Percentiles rank a stretch among this genome's conserved stretches.
Conservation (phyloP, 30 jellyfish, hydroid and myxozoan genomes). For the Aurelia coerulea region DNA sequence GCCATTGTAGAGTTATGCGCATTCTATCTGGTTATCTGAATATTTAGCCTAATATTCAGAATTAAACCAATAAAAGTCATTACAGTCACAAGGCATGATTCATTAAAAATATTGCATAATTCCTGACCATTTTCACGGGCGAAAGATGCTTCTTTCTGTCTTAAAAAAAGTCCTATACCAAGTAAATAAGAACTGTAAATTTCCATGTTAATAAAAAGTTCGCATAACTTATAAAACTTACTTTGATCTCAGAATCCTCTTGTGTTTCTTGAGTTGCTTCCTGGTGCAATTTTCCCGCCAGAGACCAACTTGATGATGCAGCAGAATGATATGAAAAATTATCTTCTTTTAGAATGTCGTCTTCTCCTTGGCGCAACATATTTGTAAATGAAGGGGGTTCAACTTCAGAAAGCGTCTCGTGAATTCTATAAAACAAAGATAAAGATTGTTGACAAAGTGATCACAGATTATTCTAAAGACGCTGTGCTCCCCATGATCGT, state of each 20-base stretch:
- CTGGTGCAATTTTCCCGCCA: conserved; percentile 46
- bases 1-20: too few relatives aligned
- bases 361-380: conserved; percentile 38
- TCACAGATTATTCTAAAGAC: not conserved
- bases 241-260: conserved; percentile 61
- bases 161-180: too few relatives aligned
- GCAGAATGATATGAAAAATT: conserved; percentile 67
- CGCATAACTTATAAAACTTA: not conserved
- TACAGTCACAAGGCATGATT: too few relatives aligned
- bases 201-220: too few relatives aligned
- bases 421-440: conserved; percentile 13
- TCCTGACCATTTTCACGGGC: too few relatives aligned
- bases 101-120: too few relatives aligned
- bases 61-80: too few relatives aligned
- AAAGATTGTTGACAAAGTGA: not conserved
- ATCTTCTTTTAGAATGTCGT: conserved; percentile 60
- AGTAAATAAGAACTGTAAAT: too few relatives aligned
- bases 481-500: too few relatives aligned
- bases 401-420: conserved; percentile 39
- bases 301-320: conserved; percentile 81
- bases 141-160: too few relatives aligned
- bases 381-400: conserved; percentile 39
- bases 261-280: conserved; percentile 55
- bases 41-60: too few relatives aligned
- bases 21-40: too few relatives aligned